Evolutionary conservation across 2,113 vertebrate species (phyloP).

Genomic region (Cheirogaleus medius): DNA sequence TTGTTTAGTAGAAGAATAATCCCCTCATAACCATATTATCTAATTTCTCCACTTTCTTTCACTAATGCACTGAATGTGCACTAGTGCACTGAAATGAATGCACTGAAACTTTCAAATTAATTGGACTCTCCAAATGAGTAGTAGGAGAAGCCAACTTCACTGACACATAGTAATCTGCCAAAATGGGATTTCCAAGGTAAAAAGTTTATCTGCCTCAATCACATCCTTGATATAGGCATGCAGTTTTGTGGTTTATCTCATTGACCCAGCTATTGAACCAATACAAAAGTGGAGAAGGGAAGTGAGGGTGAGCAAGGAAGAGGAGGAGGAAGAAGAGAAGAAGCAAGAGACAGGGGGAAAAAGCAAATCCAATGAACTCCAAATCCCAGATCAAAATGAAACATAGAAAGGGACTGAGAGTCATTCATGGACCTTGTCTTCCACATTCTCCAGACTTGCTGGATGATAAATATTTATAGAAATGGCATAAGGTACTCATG

Average conservation of each 20-base stretch:
- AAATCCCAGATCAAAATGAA: background rate
- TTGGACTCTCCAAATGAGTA: background rate
- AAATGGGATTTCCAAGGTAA: conserved; percentile 28
- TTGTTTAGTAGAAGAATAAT: conserved; percentile 61
- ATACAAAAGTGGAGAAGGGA: background rate
- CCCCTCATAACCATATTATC: background rate
- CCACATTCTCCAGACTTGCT: background rate
- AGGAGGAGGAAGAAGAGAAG: background rate
- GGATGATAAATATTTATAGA: background rate
- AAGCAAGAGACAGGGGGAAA: background rate
- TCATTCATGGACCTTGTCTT: background rate
- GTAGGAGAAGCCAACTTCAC: background rate
- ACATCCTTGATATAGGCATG: background rate
- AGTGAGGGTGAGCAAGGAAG: background rate
- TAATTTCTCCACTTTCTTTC: conserved; percentile 35
- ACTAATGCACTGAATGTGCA: background rate
- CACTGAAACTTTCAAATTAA: conserved; percentile 39
- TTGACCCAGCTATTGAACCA: background rate
- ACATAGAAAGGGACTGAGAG: background rate
- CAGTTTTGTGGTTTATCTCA: background rate
- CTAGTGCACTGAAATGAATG: too few species aligned
- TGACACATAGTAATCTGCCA: conserved; percentile 34
- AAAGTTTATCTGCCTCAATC: conserved; percentile 35
- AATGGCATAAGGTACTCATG: background rate
- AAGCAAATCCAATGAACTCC: background rate